Base-by-base conservation (phyloP, 2,888 invertebrate species). In the Eupeodes luniger region DNA sequence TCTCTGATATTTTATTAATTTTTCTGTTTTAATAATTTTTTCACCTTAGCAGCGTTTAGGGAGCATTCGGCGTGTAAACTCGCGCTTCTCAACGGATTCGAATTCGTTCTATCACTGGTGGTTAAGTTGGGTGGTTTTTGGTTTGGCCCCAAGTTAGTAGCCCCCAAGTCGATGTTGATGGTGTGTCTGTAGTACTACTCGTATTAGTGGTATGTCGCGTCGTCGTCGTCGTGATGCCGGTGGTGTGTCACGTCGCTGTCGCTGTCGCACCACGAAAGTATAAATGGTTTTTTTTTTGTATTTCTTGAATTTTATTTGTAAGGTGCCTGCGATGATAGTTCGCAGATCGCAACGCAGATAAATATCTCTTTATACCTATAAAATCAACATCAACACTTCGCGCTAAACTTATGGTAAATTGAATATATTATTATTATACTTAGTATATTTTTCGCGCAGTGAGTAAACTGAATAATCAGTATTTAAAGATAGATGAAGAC, bases 41-140 rank as follows among this genome's bases (percentile, higher is more conserved):
- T 59, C 83, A 83, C 70, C 55, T 77, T 67, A 81, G 74, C 67
- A 77, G 78, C 81, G 74, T 69, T 80, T 59, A 76, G 66, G 67
- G 66, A 81, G 82, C 84, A 81, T 69, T 80, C 49, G 76, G 59
- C 74, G 74, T 81, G 57, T 85, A 78, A 89, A 82, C 75, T 85
- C 70, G 70, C 70, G 70, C 85, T 89, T 85, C 90, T 84, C 79
- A 88, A 89, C 89, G 87, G 89, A 88, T 85, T 89, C 90, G 89
- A 81, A 87, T 88, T 89, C 90, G 90, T 89, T 87, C 89, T 87
- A 90, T 88, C 85, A 90, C 90, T 90, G 89, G 70, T 55, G 89
- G 70, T 55, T 55, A 83, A 81, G 89, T 82, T 81, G 62, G 85
- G 84, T 76, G 77, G 81, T 79, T 80, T 78, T 64, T 16, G 27